Base-by-base conservation (phyloP, 2,888 invertebrate genomes). In the Opisthograptis luteolata region DNA sequence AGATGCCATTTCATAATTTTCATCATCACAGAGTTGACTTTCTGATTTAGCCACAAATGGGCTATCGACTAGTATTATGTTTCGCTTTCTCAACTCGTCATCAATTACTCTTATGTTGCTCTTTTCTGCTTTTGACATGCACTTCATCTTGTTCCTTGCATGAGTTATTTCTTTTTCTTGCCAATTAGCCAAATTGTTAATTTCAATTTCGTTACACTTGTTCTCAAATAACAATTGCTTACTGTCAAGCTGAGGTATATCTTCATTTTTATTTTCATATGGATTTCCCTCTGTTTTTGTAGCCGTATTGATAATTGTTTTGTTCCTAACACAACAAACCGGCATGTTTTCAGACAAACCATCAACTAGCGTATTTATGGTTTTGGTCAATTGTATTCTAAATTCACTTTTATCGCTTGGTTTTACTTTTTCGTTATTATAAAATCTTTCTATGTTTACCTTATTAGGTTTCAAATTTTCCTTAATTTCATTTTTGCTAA, bases 1-100 rank as follows among this genome's bases (percentile, higher is more conserved):
- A 32, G 20, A 25, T 31, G 22, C 2, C 14, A 4, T 32, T 31
- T 12, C n/a, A n/a, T 19, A 22, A 22, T 22, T 10, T 5, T 45
- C 32, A 7, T 17, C 17, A 4, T 2, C 9, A 15, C 14, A 14
- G 1, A 13, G 5, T 2, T 22, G 9, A 10, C 4, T n/a, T 14
- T 15, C 22, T 6, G 34, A 17, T 25, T 52, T 42, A 2, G 43
- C 8, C 15, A 37, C 30, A 35, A 43, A 22, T 7, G 30, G 12
- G 24, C 45, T 44, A 14, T 64, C 58, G 6, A 66, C 46, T 34
- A 70, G 48, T 7, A 62, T 35, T 7, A 73, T 70, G 25, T 73
- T 70, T 14, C 67, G 66, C 35, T 68, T 66, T 43, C 57, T 73
- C 15, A 73, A 44, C 57, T 64, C 64, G 42, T 67, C 62, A 10